A percentile compares a stretch with the other conserved stretches of the same genome.
phyloP scores from a whole-genome alignment of 2,113 vertebrate species.

The Ginglymostoma cirratum region DNA sequence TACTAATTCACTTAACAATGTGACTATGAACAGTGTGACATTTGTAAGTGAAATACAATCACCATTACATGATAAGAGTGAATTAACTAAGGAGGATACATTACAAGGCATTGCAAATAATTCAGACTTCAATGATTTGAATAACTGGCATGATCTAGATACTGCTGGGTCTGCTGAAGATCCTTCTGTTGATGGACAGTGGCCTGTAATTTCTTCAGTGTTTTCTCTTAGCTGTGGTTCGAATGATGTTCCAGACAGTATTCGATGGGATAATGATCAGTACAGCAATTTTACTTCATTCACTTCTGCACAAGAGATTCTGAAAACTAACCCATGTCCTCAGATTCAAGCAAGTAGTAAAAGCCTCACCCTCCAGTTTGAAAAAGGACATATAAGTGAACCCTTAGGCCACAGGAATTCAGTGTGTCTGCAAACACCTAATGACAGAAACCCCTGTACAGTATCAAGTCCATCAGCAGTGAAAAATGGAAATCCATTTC shows the following conservation, averaged over 20 bases:
- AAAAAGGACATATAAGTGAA: background rate
- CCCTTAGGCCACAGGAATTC: background rate
- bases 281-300: background rate
- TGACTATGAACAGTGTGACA: background rate
- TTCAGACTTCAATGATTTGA: background rate
- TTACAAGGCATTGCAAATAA: background rate
- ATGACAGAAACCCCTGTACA: background rate
- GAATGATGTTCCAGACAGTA: slow-evolving; percentile 55
- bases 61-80: background rate
- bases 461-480: background rate
- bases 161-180: slow-evolving; percentile 41
- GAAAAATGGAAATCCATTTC: background rate
- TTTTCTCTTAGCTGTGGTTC: slow-evolving; percentile 80
- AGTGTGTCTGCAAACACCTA: background rate
- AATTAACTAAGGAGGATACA: background rate
- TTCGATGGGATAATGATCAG: slow-evolving; percentile 56
- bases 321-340: background rate
- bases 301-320: background rate
- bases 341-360: background rate
- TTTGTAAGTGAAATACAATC: background rate
- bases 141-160: background rate
- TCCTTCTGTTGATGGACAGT: slow-evolving; percentile 43
- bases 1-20: background rate
- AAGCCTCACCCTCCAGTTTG: background rate
- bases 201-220: slow-evolving; percentile 86